Conservation (phyloP, 1,140 invertebrate genomes). For the Pentalonia nigronervosa region DNA sequence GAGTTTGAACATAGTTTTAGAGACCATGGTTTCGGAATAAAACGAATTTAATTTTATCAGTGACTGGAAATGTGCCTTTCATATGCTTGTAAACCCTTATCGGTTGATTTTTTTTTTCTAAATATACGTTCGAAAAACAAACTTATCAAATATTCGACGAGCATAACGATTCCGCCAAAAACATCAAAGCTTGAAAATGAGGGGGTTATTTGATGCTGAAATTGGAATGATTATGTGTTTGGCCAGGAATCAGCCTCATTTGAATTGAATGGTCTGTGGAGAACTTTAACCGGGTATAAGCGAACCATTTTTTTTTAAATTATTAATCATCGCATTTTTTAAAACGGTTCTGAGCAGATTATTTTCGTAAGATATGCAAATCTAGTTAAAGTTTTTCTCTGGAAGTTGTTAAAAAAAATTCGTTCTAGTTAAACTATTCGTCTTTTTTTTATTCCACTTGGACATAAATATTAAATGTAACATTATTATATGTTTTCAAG, state of each 20-base stretch:
- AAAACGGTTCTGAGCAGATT: not conserved
- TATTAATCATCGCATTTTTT: not conserved
- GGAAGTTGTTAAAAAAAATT: not conserved
- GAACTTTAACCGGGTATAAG: not conserved
- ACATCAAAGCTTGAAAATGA: not conserved
- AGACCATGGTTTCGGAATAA: not conserved
- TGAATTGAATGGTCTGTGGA: not conserved
- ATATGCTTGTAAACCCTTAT: not conserved
- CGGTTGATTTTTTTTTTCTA: not conserved
- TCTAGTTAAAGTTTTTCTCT: not conserved
- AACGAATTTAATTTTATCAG: not conserved
- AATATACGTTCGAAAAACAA: not conserved
- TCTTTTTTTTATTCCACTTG: not conserved
- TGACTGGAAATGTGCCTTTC: not conserved
- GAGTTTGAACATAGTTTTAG: not conserved
- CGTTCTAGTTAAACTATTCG: not conserved
- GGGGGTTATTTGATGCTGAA: not conserved
- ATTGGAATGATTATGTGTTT: not conserved
- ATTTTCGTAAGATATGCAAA: conserved; percentile 11
- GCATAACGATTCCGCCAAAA: not conserved
- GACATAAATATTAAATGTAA: conserved; percentile 12
- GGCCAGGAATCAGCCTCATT: not conserved
- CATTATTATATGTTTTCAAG: not conserved
- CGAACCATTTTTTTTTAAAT: not conserved
- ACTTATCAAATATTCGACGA: not conserved